Evolutionary conservation across 2,888 invertebrate genomes (phyloP), one percentile per base, ranked within the genome.

Genomic region (Amiota mariae): DNA sequence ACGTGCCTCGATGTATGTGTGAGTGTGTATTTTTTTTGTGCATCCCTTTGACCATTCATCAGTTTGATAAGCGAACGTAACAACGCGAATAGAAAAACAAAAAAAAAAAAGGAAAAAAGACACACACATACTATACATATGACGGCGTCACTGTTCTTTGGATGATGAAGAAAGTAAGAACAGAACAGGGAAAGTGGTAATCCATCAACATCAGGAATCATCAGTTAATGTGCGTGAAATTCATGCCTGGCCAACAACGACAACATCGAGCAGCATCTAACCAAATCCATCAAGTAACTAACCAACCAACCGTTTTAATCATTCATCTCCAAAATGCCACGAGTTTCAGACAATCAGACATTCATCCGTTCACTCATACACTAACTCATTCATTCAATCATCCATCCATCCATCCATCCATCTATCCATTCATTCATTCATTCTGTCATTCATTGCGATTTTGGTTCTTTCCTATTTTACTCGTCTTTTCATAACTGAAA

Each of bases 401-500:
- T 24, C n/a, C 9, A 36, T 46, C n/a, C 13, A 24, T 46, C 46
- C 66, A 66, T 15, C 36, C 48, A 13, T 48, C n/a, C n/a, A n/a
- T 18, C 49, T 8, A 18, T 68, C n/a, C n/a, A n/a, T n/a, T n/a
- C n/a, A n/a, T 61, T 36, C 12, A 20, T 46, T 63, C 66, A 66
- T 15, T 18, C 49, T 8, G 48, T 68, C 67, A 51, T 68, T 54
- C 36, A 51, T 68, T 51, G 24, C 51, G 66, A 66, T 47, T 48
- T 11, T 49, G 20, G 48, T 49, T 18, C 20, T 68, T 36, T 36
- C 36, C 36, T 36, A 6, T 36, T 36, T 36, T 48, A 54, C 67
- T 51, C 54, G 54, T 54, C 67, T 51, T 68, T 20, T 68, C 67
- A 68, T 68, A 68, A 68, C 67, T 68, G 20, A n/a, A 68, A 68